Base-by-base conservation (phyloP, 2,113 vertebrate species). In the Rhabdornis inornatus region DNA sequence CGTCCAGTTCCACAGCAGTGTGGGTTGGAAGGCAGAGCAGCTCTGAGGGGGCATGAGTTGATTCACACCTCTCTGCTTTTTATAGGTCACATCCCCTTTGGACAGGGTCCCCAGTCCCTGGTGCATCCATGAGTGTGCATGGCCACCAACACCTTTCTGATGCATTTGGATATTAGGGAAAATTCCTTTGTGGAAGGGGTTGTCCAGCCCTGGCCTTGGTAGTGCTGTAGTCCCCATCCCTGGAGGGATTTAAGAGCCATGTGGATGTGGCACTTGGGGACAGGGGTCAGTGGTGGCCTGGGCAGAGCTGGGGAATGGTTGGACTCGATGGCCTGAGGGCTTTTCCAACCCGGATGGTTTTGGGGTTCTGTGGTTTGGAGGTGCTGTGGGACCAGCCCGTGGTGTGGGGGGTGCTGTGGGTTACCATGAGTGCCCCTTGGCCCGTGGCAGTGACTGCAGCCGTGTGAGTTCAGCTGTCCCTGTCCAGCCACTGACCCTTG, bases 31-130 rank as follows among this genome's bases (percentile, higher is more conserved):
- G 21, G 28, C 14, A 1, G 42, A 40, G 11, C 15, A 21, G 10
- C 25, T 20, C 0, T 45, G 68, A 59, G 70, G 24, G 35, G 28
- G 8, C 3, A 1, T 4, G 18, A 2, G 3, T 8, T 49, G 23
- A 21, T 83, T 59, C 39, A 42, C 15, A 20, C 44, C 60, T 45
- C 44, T 55, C 57, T 68, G 24, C 21, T 59, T 52, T 45, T 53
- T 47, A n/a, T 33, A 30, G 21, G 13, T 27, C 16, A 22, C 24
- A 16, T n/a, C 18, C 3, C 3, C 13, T 57, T 33, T n/a, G 31
- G 44, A 59, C 44, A 74, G n/a, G 15, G 15, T 39, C 44, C 37
- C 24, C 28, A 78, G 31, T 49, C 31, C 25, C 23, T 74, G 55
- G 20, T 59, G 23, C 6, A 4, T 10, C 76, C 14, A 1, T 31